These are phyloP conservation scores for Drosophila ezoana DNA, from an alignment of 2,888 invertebrate genomes.

Conservation along the genomic window DNA sequence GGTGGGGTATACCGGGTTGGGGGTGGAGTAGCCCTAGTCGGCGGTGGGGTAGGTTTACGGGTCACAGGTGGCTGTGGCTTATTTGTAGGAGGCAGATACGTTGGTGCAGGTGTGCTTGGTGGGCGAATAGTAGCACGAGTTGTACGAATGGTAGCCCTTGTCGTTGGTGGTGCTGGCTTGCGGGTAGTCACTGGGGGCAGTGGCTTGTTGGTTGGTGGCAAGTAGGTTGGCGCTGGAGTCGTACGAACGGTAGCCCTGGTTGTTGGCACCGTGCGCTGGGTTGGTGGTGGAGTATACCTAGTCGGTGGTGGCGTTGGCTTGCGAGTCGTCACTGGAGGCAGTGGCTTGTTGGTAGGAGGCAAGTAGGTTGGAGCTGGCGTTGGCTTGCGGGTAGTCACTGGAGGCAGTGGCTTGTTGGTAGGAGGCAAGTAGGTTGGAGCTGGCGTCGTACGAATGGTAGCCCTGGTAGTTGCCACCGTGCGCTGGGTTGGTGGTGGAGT, in stretches of 20 bases:
- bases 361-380: slow-evolving; percentile 36
- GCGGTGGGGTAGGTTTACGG: slow-evolving; percentile 34
- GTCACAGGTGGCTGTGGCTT: slow-evolving; percentile 53
- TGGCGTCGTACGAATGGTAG: slow-evolving; percentile 25
- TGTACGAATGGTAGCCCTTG: slow-evolving; percentile 44
- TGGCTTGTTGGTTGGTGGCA: slow-evolving; percentile 57
- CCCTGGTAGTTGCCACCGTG: slow-evolving; percentile 27
- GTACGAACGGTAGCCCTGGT: slow-evolving; percentile 11
- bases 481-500: background rate
- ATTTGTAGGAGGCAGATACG: slow-evolving; percentile 60
- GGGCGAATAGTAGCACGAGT: slow-evolving; percentile 33
- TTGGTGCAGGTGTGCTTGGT: slow-evolving; percentile 40
- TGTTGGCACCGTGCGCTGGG: slow-evolving; percentile 19
- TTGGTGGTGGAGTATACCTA: slow-evolving; percentile 15
- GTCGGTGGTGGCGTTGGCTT: slow-evolving; percentile 33
- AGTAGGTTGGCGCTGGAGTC: slow-evolving; percentile 48
- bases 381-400: slow-evolving; percentile 45
- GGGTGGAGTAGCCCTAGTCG: slow-evolving; percentile 23
- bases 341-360: slow-evolving; percentile 56
- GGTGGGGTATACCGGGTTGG: slow-evolving; percentile 19
- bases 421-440: slow-evolving; percentile 59
- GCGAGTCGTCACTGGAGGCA: slow-evolving; percentile 51
- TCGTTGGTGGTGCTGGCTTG: slow-evolving; percentile 36
- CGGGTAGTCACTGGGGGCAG: slow-evolving; percentile 53
- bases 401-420: slow-evolving; percentile 46